Base-by-base conservation (phyloP, 2,113 vertebrate genomes). In the Brienomyrus brachyistius region DNA sequence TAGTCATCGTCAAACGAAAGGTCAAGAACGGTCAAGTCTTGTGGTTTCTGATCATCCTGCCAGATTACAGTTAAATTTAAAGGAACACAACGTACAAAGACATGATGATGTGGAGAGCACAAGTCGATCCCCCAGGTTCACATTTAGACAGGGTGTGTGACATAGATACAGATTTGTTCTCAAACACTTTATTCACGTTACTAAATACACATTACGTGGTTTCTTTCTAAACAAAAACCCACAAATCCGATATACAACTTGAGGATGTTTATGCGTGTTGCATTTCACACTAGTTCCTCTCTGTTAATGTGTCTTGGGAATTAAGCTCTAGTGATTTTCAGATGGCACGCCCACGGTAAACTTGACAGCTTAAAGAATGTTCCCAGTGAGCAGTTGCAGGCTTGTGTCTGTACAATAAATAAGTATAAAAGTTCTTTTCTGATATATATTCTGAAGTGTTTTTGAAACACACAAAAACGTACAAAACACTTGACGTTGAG, bases 391-490 rank as follows among this genome's bases (percentile, higher is more conserved):
- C 50, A 94, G 92, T 93, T 91, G 90, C 91, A 92, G 83, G 90
- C 93, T 95, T 95, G 94, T 94, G 95, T 96, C 95, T 96, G 93
- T 96, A 96, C 95, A 99, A 98, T 99, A 98, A 99, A 99, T 98
- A 98, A 97, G 97, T 98, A 99, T 95, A 99, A 98, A 98, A 98
- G 35, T 35, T 43, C 95, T 97, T 97, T 94, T 98, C 95, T 94
- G 94, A 52, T 95, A 94, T 95, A 94, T 94, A 93, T 94, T 93
- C 94, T 95, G 95, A 95, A 91, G 90, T 95, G 94, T 95, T 93
- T 95, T 94, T 96, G 96, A 97, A 97, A 97, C 91, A 94, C 94
- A 92, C 88, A 90, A 40, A 80, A 94, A 97, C 96, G 95, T 95
- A 97, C 93, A 97, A 97, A 97, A 96, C 92, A 94, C 91, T 90